These are phyloP conservation scores for Tetraneura akinire DNA, from an alignment of 1,140 invertebrate species.

Conservation along the genomic window DNA sequence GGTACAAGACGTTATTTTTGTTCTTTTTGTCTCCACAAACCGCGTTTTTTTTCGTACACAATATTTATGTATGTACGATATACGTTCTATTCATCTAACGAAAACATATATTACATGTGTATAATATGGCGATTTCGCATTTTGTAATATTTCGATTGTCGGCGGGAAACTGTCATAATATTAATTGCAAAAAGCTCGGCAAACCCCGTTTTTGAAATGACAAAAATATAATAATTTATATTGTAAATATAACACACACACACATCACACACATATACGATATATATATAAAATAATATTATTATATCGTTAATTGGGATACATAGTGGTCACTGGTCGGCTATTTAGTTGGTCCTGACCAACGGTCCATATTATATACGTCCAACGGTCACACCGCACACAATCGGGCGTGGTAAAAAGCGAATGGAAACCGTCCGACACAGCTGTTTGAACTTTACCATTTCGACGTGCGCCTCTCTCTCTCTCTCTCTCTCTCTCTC, in stretches of 20 bases:
- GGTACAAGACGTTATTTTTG: no score
- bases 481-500: no score
- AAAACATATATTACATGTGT: no score
- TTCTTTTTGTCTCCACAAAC: no score
- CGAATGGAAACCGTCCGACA: constrained; percentile 1
- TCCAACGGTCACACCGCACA: not conserved
- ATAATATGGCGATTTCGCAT: not conserved
- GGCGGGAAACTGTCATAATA: not conserved
- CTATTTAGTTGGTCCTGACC: not conserved
- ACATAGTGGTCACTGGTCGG: not conserved
- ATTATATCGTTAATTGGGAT: not conserved
- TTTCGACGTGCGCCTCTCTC: not conserved
- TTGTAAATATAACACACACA: no score
- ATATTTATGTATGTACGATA: no score
- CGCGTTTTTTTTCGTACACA: no score
- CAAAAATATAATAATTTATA: not conserved
- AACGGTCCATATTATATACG: not conserved
- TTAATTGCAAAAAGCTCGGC: not conserved
- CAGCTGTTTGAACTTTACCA: constrained; percentile 15
- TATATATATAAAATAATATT: no score
- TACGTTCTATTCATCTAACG: no score
- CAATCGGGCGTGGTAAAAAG: not conserved
- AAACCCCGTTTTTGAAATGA: not conserved
- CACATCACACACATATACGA: no score
- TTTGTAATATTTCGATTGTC: not conserved